Percentiles rank a stretch among this genome's conserved stretches.
Evolutionary conservation across 2,113 vertebrate genomes (phyloP).

Genomic region (Phaethon lepturus): DNA sequence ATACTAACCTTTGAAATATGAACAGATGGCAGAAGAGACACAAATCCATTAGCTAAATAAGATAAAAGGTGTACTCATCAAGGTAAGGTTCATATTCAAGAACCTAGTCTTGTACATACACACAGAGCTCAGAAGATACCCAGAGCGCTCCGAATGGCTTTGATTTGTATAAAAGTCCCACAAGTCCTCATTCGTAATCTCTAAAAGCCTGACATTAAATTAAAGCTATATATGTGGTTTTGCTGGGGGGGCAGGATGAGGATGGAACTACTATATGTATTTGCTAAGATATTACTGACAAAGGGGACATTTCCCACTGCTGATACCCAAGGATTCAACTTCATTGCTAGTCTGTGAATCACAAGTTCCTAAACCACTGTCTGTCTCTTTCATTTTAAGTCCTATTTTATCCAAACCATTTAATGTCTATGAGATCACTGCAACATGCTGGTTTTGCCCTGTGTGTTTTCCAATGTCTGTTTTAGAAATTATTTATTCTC

Average conservation of each 20-base stretch:
- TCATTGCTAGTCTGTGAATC: neutral
- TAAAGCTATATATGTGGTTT: neutral
- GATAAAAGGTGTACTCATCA: neutral
- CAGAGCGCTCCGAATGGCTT: neutral
- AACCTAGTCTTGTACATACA: neutral
- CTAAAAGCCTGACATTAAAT: conserved; percentile 23
- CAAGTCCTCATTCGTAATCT: conserved; percentile 17
- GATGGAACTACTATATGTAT: neutral
- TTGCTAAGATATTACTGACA: neutral
- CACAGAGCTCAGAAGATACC: neutral
- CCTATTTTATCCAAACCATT: neutral
- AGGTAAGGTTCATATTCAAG: conserved; percentile 12
- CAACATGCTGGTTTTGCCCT: neutral
- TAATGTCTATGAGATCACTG: neutral
- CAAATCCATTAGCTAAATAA: conserved; percentile 26
- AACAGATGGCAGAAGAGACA: neutral
- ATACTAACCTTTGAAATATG: neutral
- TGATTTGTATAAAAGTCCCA: neutral
- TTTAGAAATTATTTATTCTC: neutral
- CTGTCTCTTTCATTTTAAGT: neutral
- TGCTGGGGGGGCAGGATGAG: neutral
- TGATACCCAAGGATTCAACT: neutral
- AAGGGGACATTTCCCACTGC: neutral
- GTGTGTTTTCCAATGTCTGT: neutral
- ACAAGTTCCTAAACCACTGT: neutral